Evolutionary conservation across 2,113 vertebrate species (phyloP).

Genomic region (Lota lota): DNA sequence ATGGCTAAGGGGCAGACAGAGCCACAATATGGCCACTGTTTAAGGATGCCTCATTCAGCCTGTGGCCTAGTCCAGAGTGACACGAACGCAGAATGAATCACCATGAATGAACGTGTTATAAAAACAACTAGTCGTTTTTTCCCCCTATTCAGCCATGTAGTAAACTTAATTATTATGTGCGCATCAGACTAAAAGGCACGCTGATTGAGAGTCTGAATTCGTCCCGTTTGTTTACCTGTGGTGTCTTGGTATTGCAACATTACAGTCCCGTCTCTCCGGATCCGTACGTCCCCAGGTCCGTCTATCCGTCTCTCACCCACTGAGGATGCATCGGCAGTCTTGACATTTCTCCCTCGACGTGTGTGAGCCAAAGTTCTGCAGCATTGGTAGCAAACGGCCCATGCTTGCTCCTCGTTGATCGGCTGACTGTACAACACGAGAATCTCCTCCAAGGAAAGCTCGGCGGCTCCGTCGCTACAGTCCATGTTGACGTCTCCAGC

Average conservation of each 20-base stretch:
- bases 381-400: constrained; percentile 95
- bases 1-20: constrained; percentile 47
- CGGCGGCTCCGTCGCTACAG: constrained; percentile 64
- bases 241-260: constrained; percentile 39
- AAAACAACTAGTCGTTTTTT: too few relatives aligned
- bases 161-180: background rate
- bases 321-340: constrained; percentile 31
- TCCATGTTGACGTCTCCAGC: constrained; percentile 52
- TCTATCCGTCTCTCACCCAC: constrained; percentile 54
- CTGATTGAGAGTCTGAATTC: too few relatives aligned
- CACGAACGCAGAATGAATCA: background rate
- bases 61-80: constrained; percentile 23
- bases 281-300: constrained; percentile 77
- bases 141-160: background rate
- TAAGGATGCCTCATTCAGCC: constrained; percentile 31
- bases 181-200: background rate
- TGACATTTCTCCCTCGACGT: constrained; percentile 61
- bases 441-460: constrained; percentile 86
- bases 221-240: constrained; percentile 64
- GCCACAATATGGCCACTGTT: constrained; percentile 58
- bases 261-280: constrained; percentile 84
- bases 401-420: constrained; percentile 96
- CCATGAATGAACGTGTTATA: background rate
- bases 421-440: constrained; percentile 88
- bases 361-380: constrained; percentile 76